phyloP scores from a whole-genome alignment of 2,888 invertebrate genomes.

The Lysandra coridon region DNA sequence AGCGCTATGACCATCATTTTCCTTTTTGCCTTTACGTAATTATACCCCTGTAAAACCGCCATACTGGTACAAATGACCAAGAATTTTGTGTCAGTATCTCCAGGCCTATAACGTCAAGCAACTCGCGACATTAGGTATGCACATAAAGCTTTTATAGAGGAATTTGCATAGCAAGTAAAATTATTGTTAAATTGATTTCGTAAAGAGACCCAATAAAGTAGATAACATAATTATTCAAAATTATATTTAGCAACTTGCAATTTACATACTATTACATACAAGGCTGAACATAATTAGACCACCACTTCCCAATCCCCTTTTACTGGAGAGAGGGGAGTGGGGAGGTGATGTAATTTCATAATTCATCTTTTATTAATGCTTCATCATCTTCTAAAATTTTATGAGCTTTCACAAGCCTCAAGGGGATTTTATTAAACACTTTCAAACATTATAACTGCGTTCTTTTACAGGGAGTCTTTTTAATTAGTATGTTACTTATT shows the following conservation, averaged over 20 bases:
- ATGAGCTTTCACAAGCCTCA: neutral
- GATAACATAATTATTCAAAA: neutral
- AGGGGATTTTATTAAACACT: conserved; percentile 1
- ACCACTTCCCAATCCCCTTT: neutral
- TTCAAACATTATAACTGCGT: neutral
- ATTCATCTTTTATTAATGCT: conserved; percentile 17
- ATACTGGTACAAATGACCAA: too few relatives aligned
- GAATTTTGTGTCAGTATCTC: too few relatives aligned
- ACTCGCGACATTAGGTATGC: too few relatives aligned
- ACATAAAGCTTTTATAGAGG: too few relatives aligned
- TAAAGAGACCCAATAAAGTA: too few relatives aligned
- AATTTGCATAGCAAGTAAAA: too few relatives aligned
- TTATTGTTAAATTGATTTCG: too few relatives aligned
- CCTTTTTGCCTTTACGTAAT: too few relatives aligned
- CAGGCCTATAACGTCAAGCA: too few relatives aligned
- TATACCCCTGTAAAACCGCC: too few relatives aligned
- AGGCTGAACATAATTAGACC: neutral
- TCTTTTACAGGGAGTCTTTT: neutral
- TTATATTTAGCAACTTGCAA: neutral
- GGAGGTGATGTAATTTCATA: neutral
- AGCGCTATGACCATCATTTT: too few relatives aligned
- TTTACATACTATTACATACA: neutral
- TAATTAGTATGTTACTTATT: neutral
- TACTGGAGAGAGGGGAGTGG: neutral
- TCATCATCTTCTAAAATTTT: conserved; percentile 17